A percentile compares a stretch with the other conserved stretches of the same genome.
Conservation (phyloP, 1,140 invertebrate species). For the Conus betulinus region DNA sequence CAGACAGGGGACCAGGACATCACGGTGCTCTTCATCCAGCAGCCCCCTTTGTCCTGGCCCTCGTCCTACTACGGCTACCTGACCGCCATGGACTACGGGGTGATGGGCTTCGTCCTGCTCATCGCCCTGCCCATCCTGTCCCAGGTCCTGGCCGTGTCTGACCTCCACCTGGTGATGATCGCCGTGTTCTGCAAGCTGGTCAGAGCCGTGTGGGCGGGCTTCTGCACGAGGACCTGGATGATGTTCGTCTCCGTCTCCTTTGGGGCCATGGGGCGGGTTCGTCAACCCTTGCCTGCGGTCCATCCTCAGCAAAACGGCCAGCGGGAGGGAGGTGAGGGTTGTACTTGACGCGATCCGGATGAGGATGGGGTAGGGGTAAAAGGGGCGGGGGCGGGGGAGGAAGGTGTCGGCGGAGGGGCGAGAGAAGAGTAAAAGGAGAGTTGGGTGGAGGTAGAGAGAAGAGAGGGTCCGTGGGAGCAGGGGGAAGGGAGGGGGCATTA, state of each 20-base stretch:
- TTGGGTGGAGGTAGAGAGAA: too few species aligned
- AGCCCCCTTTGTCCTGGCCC: slow-evolving; percentile 69
- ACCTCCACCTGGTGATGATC: slow-evolving; percentile 64
- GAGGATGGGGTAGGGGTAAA: background rate
- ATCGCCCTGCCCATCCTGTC: slow-evolving; percentile 69
- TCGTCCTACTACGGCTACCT: slow-evolving; percentile 73
- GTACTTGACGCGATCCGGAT: background rate
- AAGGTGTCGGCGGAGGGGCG: too few species aligned
- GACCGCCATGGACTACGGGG: slow-evolving; percentile 70
- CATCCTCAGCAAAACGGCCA: slow-evolving; percentile 67
- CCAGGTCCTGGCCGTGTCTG: slow-evolving; percentile 54
- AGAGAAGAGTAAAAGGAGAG: too few species aligned
- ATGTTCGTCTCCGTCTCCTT: slow-evolving; percentile 66
- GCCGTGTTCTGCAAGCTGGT: slow-evolving; percentile 68
- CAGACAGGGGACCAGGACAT: slow-evolving; percentile 73
- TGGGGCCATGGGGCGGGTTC: slow-evolving; percentile 67
- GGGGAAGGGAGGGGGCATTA: too few species aligned
- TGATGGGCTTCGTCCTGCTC: slow-evolving; percentile 67
- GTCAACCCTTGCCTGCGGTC: slow-evolving; percentile 69
- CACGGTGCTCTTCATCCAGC: slow-evolving; percentile 68
- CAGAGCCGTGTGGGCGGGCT: slow-evolving; percentile 64
- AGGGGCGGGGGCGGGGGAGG: too few species aligned
- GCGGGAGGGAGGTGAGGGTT: slow-evolving; percentile 61
- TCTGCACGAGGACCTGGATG: slow-evolving; percentile 68
- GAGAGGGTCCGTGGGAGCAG: too few species aligned